Conservation (phyloP, 2,888 invertebrate species). For the Lasioglossum malachurum region DNA sequence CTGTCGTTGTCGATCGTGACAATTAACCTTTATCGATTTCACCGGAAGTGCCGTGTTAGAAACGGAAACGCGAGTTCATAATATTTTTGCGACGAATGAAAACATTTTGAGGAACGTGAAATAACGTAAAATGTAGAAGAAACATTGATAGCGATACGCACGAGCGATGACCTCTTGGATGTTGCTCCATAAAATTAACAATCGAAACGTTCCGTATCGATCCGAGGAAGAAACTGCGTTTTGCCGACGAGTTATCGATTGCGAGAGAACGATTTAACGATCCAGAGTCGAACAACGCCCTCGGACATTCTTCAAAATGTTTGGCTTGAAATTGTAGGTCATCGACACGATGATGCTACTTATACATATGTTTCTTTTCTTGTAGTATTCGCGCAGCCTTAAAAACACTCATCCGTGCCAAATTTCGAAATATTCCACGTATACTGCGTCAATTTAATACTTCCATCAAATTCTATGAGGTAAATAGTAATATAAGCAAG, state of each 20-base stretch:
- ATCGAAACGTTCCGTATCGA: slow-evolving; percentile 11
- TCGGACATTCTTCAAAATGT: neutral
- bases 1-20: slow-evolving; percentile 6
- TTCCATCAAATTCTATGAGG: neutral
- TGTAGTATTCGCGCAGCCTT: neutral
- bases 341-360: slow-evolving; percentile 28
- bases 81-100: neutral
- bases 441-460: neutral
- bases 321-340: slow-evolving; percentile 30
- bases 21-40: slow-evolving; percentile 10
- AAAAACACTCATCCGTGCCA: slow-evolving; percentile 10
- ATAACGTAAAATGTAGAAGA: neutral
- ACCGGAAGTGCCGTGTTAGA: neutral
- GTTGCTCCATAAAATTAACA: slow-evolving; percentile 8
- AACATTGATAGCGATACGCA: neutral
- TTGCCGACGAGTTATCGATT: slow-evolving; percentile 37
- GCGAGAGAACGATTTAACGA: slow-evolving; percentile 1
- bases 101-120: neutral
- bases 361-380: neutral
- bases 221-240: neutral
- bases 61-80: neutral
- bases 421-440: slow-evolving; percentile 5
- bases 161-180: neutral
- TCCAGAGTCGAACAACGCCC: slow-evolving; percentile 35
- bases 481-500: neutral